Evolutionary conservation across 92 coral and sea anemone species (phyloP).

Genomic region (Metridium senile): DNA sequence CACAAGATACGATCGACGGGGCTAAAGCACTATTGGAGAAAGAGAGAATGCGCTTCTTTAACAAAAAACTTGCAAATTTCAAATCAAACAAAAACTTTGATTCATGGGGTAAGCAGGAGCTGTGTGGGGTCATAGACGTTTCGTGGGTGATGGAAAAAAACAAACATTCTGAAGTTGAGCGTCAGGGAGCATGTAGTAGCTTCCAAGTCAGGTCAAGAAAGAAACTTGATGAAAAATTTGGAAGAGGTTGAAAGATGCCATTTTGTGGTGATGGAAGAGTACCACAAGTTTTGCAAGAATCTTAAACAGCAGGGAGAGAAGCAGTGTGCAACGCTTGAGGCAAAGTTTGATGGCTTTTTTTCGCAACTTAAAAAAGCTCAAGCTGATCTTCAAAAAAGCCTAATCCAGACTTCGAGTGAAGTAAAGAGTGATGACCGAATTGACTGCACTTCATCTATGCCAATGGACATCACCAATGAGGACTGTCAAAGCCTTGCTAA

Average conservation of each 20-base stretch:
- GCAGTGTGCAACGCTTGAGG: conserved; percentile 17
- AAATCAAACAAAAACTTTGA: conserved; percentile 8
- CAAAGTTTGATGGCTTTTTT: conserved; percentile 14
- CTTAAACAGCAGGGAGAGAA: conserved; percentile 20
- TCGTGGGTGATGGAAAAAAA: conserved; percentile 42
- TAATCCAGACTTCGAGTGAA: background rate
- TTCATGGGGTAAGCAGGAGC: conserved; percentile 32
- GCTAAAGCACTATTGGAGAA: conserved; percentile 25
- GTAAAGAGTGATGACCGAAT: background rate
- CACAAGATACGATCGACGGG: background rate
- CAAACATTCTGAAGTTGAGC: conserved; percentile 21
- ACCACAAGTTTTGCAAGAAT: conserved; percentile 18
- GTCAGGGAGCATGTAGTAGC: conserved; percentile 39
- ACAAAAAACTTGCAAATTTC: conserved; percentile 18
- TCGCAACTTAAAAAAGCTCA: conserved; percentile 31
- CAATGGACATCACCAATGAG: background rate
- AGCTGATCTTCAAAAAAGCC: background rate
- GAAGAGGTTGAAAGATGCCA: conserved; percentile 42
- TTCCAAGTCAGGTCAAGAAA: conserved; percentile 5
- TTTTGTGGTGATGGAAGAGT: conserved; percentile 19
- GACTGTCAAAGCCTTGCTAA: background rate
- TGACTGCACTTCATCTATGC: background rate
- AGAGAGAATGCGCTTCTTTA: conserved; percentile 26
- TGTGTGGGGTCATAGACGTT: conserved; percentile 39
- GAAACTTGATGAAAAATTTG: conserved; percentile 15